Base-by-base conservation (phyloP, 2,113 vertebrate genomes). In the Eulacestoma nigropectus region DNA sequence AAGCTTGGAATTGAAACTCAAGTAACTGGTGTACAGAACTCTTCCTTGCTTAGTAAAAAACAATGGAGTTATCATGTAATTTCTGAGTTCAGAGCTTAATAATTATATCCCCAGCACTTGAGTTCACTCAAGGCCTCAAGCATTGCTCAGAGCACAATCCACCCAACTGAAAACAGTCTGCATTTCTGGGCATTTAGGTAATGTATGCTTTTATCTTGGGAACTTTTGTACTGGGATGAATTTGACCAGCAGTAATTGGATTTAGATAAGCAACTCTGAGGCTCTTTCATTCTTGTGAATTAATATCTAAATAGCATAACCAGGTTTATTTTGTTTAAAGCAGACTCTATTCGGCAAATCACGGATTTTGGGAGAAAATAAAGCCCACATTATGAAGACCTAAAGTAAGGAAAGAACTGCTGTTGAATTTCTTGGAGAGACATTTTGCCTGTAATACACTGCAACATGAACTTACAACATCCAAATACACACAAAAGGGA, bases 221-320 rank as follows among this genome's bases (percentile, higher is more conserved):
- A 95, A 85, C 78, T 97, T 84, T 69, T 90, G n/a, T 85, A 85
- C 87, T 73, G 49, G 84, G 70, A 88, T 90, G 70, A 85, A 92
- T 96, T 92, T 92, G 95, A 92, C 92, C 85, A 94, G 75, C 50
- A 94, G 79, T 95, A 96, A 95, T 92, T 95, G 86, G 91, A 96
- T 96, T 95, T 93, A 95, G 96, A 95, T 95, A 95, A 96, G 95
- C 62, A 94, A 97, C 69, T 87, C 59, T 39, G 27, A 93, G 64
- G 68, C 27, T 81, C 89, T 89, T 90, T 84, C 83, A 90, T 80
- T 92, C 83, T 55, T 78, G 19, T 67, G 79, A 89, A 90, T 95
- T 78, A 80, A 78, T 87, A 95, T 42, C 93, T 91, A 90, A 95
- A 95, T 79, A 88, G 74, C 50, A 79, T 77, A 95, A 83, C 52